A percentile compares a stretch with the other conserved stretches of the same genome.
These are phyloP conservation scores for rabbit (Oryctolagus cuniculus) DNA, from an alignment of 2,113 vertebrate species.

Conservation along the genomic window mOryCun1.1 NC_091447.1:58622001-58622500, in stretches of 20 bases:
- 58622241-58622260: slow-evolving; percentile 67
- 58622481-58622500: background rate
- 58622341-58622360: slow-evolving; percentile 59
- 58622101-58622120: background rate
- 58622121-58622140: background rate
- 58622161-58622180: too few relatives aligned
- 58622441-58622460: background rate
- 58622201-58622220: background rate
- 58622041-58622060: too few relatives aligned
- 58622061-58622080: background rate
- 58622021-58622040: background rate
- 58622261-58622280: slow-evolving; percentile 54
- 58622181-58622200: too few relatives aligned
- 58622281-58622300: slow-evolving; percentile 66
- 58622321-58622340: slow-evolving; percentile 37
- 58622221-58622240: background rate
- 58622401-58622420: background rate
- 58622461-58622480: background rate
- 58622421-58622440: background rate
- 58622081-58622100: fast-evolving
- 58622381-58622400: background rate
- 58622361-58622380: background rate
- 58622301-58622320: slow-evolving; percentile 78
- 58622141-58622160: too few relatives aligned
- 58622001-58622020: background rate